phyloP scores from a whole-genome alignment of 2,888 invertebrate species.

The Athalia rosae region DNA sequence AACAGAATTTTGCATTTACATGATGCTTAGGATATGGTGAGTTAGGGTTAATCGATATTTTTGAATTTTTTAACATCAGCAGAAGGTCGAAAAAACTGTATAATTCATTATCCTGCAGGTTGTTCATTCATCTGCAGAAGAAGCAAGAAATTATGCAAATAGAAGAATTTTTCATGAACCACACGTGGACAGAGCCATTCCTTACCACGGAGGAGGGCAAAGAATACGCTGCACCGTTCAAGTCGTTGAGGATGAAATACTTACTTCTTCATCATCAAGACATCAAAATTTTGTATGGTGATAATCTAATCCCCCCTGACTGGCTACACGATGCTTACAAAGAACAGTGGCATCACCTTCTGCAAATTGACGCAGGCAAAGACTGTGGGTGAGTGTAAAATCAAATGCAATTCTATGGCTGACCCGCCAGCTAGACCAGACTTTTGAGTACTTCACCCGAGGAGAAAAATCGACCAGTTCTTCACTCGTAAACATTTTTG shows the following conservation, averaged over 20 bases:
- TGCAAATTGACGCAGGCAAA: slow-evolving; percentile 81
- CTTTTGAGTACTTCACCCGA: background rate
- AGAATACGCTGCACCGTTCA: slow-evolving; percentile 79
- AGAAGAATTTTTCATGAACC: slow-evolving; percentile 68
- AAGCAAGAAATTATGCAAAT: slow-evolving; percentile 61
- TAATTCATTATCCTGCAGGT: slow-evolving; percentile 54
- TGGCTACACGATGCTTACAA: slow-evolving; percentile 81
- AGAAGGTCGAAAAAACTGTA: background rate
- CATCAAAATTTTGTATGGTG: slow-evolving; percentile 80
- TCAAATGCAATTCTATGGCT: slow-evolving; percentile 1
- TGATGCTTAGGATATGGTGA: slow-evolving; percentile 81
- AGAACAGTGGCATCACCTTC: slow-evolving; percentile 82
- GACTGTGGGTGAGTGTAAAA: slow-evolving; percentile 79
- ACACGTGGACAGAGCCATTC: slow-evolving; percentile 74
- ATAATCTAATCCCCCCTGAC: slow-evolving; percentile 81
- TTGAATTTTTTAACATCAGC: background rate
- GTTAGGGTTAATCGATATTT: slow-evolving; percentile 11
- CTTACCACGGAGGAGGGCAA: slow-evolving; percentile 78
- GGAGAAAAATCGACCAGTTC: background rate
- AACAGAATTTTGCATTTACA: slow-evolving; percentile 86
- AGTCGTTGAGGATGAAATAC: slow-evolving; percentile 80
- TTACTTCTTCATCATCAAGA: slow-evolving; percentile 83
- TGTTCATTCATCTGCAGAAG: slow-evolving; percentile 64
- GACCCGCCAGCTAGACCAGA: background rate
- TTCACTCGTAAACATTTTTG: background rate